Percentiles rank a stretch among this genome's conserved stretches.
phyloP scores from a whole-genome alignment of 2,888 invertebrate genomes.

The Rhodophaea formosa region DNA sequence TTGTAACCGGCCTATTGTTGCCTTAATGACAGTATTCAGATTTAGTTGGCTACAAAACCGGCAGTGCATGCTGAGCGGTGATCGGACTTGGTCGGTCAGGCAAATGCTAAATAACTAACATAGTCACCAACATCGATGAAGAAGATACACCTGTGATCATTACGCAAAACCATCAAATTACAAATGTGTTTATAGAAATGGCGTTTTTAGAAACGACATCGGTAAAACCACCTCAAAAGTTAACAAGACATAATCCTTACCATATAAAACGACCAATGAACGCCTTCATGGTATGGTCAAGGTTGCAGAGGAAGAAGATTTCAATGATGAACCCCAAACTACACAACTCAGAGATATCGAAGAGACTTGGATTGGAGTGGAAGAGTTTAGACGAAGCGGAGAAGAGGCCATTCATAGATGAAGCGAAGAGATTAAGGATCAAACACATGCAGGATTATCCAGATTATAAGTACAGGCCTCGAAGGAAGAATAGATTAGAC shows the following conservation, averaged over 20 bases:
- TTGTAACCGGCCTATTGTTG: constrained; percentile 73
- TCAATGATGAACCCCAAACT: constrained; percentile 90
- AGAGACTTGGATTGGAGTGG: constrained; percentile 92
- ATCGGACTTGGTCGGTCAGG: background rate
- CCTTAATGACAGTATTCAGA: constrained; percentile 75
- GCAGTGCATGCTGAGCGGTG: constrained; percentile 57
- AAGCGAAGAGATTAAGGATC: constrained; percentile 89
- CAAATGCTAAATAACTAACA: background rate
- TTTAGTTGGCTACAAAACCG: constrained; percentile 61
- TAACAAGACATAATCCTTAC: constrained; percentile 80
- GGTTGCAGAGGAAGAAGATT: constrained; percentile 92
- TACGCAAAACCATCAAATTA: background rate
- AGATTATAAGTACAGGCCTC: constrained; percentile 86
- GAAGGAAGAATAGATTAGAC: constrained; percentile 81
- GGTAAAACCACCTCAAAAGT: constrained; percentile 50
- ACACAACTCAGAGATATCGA: constrained; percentile 90
- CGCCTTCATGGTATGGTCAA: constrained; percentile 99
- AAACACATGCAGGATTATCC: constrained; percentile 88
- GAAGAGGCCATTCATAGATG: constrained; percentile 93
- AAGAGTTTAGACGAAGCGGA: constrained; percentile 89
- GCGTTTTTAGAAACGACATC: constrained; percentile 58
- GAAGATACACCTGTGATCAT: background rate
- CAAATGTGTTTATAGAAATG: constrained; percentile 39
- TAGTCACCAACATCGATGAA: background rate
- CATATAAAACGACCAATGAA: constrained; percentile 99